These are phyloP conservation scores for Hipparchia sbordonii DNA, from an alignment of 2,888 invertebrate genomes.

Conservation along the genomic window DNA sequence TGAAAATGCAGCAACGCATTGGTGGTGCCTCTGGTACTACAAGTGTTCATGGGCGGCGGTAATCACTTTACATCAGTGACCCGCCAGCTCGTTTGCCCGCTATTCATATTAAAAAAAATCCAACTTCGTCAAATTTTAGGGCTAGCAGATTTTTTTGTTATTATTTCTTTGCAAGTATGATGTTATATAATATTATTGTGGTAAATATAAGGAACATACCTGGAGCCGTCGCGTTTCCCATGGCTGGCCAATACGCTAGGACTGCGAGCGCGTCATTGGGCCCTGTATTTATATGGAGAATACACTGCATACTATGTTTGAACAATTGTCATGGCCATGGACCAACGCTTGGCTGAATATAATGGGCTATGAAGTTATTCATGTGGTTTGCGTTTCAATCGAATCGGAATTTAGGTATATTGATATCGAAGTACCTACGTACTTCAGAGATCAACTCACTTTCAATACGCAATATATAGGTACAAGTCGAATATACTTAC, in stretches of 20 bases:
- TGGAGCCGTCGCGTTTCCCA: constrained; percentile 37
- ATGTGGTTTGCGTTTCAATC: constrained; percentile 40
- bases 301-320: constrained; percentile 43
- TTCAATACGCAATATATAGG: background rate
- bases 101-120: no score
- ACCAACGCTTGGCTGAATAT: constrained; percentile 60
- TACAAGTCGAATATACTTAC: background rate
- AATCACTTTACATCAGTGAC: no score
- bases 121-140: no score
- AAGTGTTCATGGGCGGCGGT: no score
- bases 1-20: no score
- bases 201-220: constrained; percentile 5
- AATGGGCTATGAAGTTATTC: constrained; percentile 54
- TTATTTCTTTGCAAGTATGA: no score
- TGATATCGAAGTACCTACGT: constrained; percentile 27
- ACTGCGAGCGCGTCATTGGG: constrained; percentile 42
- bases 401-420: constrained; percentile 26
- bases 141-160: no score
- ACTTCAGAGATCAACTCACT: background rate
- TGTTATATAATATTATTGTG: no score
- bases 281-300: constrained; percentile 54
- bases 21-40: no score
- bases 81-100: no score
- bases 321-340: constrained; percentile 58
- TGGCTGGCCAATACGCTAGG: constrained; percentile 34